Evolutionary conservation across 2,797 vertebrate genomes (phyloP).

Genomic region (Enteromius trimaculatus): DNA sequence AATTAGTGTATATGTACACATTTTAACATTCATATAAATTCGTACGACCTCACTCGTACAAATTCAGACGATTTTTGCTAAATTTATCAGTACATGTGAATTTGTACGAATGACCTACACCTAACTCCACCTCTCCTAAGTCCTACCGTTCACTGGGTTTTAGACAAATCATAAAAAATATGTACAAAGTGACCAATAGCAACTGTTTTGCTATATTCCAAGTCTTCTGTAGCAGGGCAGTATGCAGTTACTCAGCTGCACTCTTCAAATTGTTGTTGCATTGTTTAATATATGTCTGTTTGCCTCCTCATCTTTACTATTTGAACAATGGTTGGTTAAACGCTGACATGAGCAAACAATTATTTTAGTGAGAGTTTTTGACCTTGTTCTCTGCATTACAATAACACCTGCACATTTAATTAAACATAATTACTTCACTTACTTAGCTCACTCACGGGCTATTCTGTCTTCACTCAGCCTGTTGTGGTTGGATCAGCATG

Average conservation of each 20-base stretch:
- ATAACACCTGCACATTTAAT: conserved; percentile 76
- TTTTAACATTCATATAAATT: too few relatives aligned
- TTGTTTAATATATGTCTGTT: conserved; percentile 13
- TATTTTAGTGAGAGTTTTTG: conserved; percentile 67
- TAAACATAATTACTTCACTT: conserved; percentile 77
- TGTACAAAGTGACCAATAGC: too few relatives aligned
- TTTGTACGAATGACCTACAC: too few relatives aligned
- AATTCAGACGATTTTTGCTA: too few relatives aligned
- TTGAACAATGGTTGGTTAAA: conserved; percentile 52
- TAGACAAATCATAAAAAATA: too few relatives aligned
- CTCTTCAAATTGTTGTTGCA: conserved; percentile 55
- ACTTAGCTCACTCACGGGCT: conserved; percentile 74
- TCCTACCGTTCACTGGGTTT: too few relatives aligned
- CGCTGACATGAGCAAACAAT: conserved; percentile 56
- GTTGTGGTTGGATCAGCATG: conserved; percentile 74
- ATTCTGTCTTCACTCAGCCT: conserved; percentile 69
- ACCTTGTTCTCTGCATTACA: conserved; percentile 68
- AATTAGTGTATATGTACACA: too few relatives aligned
- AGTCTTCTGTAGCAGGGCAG: background rate
- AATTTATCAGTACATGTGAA: too few relatives aligned
- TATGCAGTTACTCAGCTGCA: background rate
- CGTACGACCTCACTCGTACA: too few relatives aligned
- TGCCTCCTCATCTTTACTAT: conserved; percentile 40
- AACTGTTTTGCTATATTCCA: background rate
- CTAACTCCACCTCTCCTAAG: too few relatives aligned